These are phyloP conservation scores for Saccopteryx bilineata DNA, from an alignment of 2,113 vertebrate genomes.

Conservation along the genomic window DNA sequence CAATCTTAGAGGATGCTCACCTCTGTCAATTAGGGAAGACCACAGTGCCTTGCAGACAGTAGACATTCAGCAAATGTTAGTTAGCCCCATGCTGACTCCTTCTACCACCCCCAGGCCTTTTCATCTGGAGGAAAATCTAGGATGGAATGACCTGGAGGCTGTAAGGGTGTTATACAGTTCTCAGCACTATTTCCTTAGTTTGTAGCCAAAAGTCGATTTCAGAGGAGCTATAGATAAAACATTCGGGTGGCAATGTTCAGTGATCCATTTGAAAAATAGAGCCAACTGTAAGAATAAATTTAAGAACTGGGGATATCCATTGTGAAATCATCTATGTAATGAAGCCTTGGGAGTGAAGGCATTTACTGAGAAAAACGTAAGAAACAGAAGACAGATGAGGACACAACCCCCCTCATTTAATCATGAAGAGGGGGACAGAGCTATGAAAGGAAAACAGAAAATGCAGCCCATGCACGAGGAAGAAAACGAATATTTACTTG, in stretches of 20 bases:
- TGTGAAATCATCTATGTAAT: neutral
- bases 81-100: neutral
- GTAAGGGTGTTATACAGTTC: neutral
- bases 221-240: slow-evolving; percentile 2
- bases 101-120: neutral
- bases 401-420: neutral
- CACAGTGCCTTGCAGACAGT: neutral
- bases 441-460: neutral
- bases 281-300: slow-evolving; percentile 10
- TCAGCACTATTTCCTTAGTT: neutral
- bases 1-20: neutral
- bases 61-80: slow-evolving; percentile 21
- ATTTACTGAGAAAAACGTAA: neutral
- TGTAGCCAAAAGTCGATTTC: slow-evolving; percentile 1
- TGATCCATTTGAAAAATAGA: slow-evolving; percentile 36
- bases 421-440: neutral
- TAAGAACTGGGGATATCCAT: neutral
- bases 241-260: slow-evolving; percentile 12
- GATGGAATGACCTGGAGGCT: neutral
- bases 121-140: slow-evolving; percentile 11
- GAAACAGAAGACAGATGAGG: neutral
- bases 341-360: neutral
- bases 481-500: neutral
- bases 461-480: neutral
- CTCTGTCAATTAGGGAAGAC: neutral